Evolutionary conservation across 92 coral and sea anemone genomes (phyloP).

Genomic region (Epizoanthus ramosus): DNA sequence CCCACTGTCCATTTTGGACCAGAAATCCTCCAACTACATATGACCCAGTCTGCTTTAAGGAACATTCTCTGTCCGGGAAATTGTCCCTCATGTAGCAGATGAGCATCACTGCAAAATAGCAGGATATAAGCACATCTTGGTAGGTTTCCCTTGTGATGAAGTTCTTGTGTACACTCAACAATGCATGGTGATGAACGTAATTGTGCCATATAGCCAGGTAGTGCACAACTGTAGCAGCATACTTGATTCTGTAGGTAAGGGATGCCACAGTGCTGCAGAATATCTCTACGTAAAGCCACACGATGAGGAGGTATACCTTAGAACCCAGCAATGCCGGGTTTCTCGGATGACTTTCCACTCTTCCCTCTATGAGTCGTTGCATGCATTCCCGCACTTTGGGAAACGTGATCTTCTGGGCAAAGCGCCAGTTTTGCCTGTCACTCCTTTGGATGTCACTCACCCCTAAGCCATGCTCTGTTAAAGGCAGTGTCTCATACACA

Average conservation of each 20-base stretch:
- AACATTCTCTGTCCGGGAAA: slow-evolving; percentile 44
- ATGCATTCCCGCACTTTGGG: slow-evolving; percentile 6
- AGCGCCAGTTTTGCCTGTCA: slow-evolving; percentile 32
- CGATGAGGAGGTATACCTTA: not conserved
- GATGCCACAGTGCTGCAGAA: not conserved
- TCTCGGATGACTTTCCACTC: not conserved
- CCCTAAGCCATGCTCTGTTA: not conserved
- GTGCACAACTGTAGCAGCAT: no score
- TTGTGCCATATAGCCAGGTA: no score
- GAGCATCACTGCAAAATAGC: slow-evolving; percentile 51
- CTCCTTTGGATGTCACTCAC: no score
- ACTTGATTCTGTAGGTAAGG: no score
- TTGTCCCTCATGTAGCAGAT: slow-evolving; percentile 56
- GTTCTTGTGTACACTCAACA: no score
- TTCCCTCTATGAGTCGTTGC: not conserved
- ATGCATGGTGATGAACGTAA: no score
- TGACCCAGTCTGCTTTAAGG: slow-evolving; percentile 43
- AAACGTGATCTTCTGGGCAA: slow-evolving; percentile 25
- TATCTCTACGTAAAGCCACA: slow-evolving; percentile 2
- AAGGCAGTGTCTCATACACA: slow-evolving; percentile 14
- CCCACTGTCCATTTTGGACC: slow-evolving; percentile 68
- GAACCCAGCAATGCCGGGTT: slow-evolving; percentile 33
- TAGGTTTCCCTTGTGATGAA: slow-evolving; percentile 1
- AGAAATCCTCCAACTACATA: slow-evolving; percentile 55
- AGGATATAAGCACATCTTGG: slow-evolving; percentile 36